phyloP scores from a whole-genome alignment of 2,113 vertebrate species.

The Phaethornis superciliosus region DNA sequence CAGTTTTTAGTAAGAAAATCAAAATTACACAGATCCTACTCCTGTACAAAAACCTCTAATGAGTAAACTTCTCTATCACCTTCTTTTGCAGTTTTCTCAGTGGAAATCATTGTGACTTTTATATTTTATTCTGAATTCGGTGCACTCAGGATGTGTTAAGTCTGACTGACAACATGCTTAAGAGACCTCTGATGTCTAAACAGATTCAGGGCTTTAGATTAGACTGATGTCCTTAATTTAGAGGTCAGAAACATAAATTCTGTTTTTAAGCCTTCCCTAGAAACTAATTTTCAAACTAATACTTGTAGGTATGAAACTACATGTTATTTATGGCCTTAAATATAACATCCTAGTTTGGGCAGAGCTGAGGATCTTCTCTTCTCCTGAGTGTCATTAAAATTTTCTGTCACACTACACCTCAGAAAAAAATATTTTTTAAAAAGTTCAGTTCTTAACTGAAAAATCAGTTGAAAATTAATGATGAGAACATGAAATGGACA shows the following conservation, averaged over 20 bases:
- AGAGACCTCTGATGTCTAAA: background rate
- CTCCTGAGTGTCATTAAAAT: background rate
- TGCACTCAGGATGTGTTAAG: background rate
- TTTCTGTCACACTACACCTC: background rate
- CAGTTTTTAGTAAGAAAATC: background rate
- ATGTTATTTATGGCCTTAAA: background rate
- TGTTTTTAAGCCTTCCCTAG: background rate
- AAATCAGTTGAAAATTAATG: background rate
- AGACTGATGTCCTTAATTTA: background rate
- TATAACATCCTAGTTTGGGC: background rate
- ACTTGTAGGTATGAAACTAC: background rate
- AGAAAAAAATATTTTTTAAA: background rate
- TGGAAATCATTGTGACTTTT: background rate
- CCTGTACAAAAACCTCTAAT: background rate
- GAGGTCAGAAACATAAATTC: background rate
- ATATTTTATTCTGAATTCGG: background rate
- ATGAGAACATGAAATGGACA: background rate
- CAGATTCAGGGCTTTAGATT: background rate
- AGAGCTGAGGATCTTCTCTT: background rate
- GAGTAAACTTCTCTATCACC: background rate
- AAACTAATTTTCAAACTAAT: background rate
- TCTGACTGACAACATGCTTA: background rate
- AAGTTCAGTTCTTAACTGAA: background rate
- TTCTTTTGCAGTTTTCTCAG: background rate
- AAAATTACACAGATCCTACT: background rate